Conservation (phyloP, 2,797 vertebrate species). For the Garrulus glandarius region DNA sequence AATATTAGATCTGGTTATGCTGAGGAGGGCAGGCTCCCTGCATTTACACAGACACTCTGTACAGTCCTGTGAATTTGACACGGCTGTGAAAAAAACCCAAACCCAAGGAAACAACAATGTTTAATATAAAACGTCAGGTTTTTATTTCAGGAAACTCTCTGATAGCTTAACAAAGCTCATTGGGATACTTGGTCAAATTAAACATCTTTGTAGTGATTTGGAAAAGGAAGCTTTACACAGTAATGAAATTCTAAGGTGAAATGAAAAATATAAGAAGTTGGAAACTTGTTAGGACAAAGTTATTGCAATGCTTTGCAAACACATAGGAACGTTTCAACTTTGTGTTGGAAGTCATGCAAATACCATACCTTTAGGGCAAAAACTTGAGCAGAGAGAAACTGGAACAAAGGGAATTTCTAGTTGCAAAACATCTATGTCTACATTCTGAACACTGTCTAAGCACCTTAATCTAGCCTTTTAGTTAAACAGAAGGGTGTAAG, state of each 20-base stretch:
- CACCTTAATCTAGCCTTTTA: not conserved
- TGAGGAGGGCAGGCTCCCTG: not conserved
- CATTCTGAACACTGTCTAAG: not conserved
- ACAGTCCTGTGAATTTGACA: not conserved
- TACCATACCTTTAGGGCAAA: not conserved
- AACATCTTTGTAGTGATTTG: not conserved
- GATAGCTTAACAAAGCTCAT: not conserved
- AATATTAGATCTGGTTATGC: not conserved
- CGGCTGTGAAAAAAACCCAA: accelerated
- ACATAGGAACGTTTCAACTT: not conserved
- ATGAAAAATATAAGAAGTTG: not conserved
- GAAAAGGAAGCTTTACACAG: not conserved
- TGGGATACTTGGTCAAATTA: not conserved
- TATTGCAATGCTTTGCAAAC: not conserved
- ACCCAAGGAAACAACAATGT: not conserved
- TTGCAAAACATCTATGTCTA: not conserved
- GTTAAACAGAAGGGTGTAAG: not conserved
- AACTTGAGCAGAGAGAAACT: not conserved
- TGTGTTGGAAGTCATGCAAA: not conserved
- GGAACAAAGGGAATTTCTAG: not conserved
- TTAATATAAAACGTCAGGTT: not conserved
- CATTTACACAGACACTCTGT: not conserved
- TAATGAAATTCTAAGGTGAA: not conserved
- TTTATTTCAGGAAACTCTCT: not conserved
- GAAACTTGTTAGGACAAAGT: not conserved